These are phyloP conservation scores for Atopsyche davidsoni DNA, from an alignment of 1,140 invertebrate genomes.

Conservation along the genomic window DNA sequence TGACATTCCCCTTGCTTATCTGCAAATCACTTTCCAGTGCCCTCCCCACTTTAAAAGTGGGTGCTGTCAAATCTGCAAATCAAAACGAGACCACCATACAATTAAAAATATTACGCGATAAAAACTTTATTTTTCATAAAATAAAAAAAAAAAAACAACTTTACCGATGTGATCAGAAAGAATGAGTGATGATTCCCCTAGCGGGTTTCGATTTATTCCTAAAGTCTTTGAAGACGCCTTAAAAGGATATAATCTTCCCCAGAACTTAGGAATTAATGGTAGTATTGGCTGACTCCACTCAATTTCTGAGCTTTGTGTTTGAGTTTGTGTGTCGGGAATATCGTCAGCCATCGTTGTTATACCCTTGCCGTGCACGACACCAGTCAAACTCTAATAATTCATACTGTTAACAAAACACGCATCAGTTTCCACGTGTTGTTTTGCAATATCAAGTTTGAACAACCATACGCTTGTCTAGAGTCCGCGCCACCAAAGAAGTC, in stretches of 20 bases:
- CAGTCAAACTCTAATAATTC: too few species aligned
- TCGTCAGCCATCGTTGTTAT: conserved; percentile 37
- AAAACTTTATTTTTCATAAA: not conserved
- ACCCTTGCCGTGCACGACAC: too few species aligned
- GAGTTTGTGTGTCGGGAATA: conserved; percentile 40
- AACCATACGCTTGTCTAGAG: too few species aligned
- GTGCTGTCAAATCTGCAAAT: conserved; percentile 42
- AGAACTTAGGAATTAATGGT: conserved; percentile 40
- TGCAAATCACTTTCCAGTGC: conserved; percentile 39
- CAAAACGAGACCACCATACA: conserved; percentile 8
- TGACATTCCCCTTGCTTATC: conserved; percentile 40
- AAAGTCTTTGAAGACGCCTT: conserved; percentile 32
- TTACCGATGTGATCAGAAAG: conserved; percentile 41
- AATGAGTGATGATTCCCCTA: conserved; percentile 5
- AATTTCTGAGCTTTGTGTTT: conserved; percentile 45
- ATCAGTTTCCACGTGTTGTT: too few species aligned
- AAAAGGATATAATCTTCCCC: conserved; percentile 42
- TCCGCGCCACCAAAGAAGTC: too few species aligned
- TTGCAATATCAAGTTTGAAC: too few species aligned
- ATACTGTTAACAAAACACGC: too few species aligned
- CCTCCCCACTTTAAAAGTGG: conserved; percentile 46
- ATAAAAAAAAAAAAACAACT: conserved; percentile 5
- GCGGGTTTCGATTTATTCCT: conserved; percentile 35
- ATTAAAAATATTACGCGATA: conserved; percentile 7
- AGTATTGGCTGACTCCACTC: conserved; percentile 42